Conservation (phyloP, 2,797 vertebrate genomes). For the Hippopotamyrus pictus region DNA sequence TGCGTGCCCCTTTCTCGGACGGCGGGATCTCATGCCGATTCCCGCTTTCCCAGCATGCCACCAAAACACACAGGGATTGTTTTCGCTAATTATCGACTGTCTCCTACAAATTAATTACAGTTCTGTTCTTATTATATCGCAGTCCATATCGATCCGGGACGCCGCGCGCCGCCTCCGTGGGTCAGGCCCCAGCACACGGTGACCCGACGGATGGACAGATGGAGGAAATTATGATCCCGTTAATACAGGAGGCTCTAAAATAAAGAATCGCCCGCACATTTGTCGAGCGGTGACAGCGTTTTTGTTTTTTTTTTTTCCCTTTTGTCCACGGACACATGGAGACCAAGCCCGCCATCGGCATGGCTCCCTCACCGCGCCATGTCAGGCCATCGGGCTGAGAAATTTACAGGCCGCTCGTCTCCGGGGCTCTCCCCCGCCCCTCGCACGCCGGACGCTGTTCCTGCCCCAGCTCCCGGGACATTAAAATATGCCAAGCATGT, state of each 20-base stretch:
- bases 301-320: neutral
- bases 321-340: neutral
- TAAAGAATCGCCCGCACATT: neutral
- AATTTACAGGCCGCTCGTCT: neutral
- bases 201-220: neutral
- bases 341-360: neutral
- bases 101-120: neutral
- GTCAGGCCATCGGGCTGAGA: neutral
- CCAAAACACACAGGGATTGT: neutral
- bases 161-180: neutral
- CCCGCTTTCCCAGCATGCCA: neutral
- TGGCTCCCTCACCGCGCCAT: neutral
- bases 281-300: neutral
- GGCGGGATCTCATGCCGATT: neutral
- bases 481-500: slow-evolving; percentile 12
- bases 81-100: neutral
- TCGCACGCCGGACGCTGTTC: neutral
- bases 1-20: neutral
- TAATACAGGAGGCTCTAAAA: neutral
- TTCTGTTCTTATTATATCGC: neutral
- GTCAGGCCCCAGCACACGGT: neutral
- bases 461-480: neutral
- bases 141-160: neutral
- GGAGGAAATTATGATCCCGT: neutral
- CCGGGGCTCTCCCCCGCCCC: neutral